Conservation (phyloP, 2,888 invertebrate species). For the Limnephilus marmoratus region DNA sequence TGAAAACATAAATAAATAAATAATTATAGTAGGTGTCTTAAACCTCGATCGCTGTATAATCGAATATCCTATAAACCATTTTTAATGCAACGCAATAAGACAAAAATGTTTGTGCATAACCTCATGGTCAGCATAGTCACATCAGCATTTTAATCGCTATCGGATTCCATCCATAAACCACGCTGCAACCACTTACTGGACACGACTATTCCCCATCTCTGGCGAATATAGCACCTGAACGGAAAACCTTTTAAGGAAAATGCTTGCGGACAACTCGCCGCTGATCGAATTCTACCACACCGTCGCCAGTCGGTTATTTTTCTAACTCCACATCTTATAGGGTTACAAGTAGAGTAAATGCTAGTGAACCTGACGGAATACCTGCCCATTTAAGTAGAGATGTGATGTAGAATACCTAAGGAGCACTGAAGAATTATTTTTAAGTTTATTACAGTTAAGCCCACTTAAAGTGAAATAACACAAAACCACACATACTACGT, state of each 20-base stretch:
- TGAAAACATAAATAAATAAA: too few species aligned
- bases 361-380: not conserved
- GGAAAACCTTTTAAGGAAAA: constrained; percentile 2
- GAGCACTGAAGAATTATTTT: too few species aligned
- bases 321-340: not conserved
- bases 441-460: too few species aligned
- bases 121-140: not conserved
- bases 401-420: not conserved
- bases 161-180: not conserved
- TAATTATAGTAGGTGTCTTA: too few species aligned
- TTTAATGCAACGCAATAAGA: too few species aligned
- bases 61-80: not conserved
- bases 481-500: too few species aligned
- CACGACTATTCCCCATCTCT: not conserved
- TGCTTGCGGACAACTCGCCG: not conserved
- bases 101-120: not conserved
- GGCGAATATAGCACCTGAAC: not conserved
- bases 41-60: not conserved
- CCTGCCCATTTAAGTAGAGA: too few species aligned
- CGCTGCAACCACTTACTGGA: not conserved
- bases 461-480: too few species aligned
- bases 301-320: not conserved
- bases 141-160: not conserved
- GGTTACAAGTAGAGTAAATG: not conserved
- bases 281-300: not conserved